Percentiles rank a stretch among this genome's conserved stretches.
Evolutionary conservation across 1,140 invertebrate genomes (phyloP).

Genomic region (Proales similis): DNA sequence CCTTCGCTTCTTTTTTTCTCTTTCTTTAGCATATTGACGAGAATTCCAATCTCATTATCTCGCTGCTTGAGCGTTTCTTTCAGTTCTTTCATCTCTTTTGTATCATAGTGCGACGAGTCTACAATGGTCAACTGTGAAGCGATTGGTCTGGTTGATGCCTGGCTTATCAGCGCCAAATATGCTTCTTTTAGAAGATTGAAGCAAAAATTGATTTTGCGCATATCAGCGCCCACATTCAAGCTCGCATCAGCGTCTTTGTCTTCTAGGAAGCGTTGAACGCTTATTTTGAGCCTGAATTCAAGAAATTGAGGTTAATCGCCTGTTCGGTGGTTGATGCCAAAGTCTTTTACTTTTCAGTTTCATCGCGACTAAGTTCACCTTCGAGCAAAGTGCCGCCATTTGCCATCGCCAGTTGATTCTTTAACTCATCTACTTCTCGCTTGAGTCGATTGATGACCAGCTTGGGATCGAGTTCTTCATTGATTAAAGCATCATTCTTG

Average conservation of each 20-base stretch:
- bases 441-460: constrained; percentile 55
- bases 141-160: constrained; percentile 12
- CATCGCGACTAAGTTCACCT: constrained; percentile 35
- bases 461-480: constrained; percentile 57
- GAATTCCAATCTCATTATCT: constrained; percentile 54
- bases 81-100: constrained; percentile 46
- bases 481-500: constrained; percentile 57
- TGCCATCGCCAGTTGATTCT: constrained; percentile 50
- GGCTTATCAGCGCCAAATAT: constrained; percentile 39
- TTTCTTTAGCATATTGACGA: constrained; percentile 53
- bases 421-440: constrained; percentile 50
- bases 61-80: constrained; percentile 49
- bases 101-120: constrained; percentile 46
- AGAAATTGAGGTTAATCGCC: neutral
- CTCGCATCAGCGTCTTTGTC: constrained; percentile 47
- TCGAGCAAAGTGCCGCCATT: constrained; percentile 17
- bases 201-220: constrained; percentile 51
- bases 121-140: constrained; percentile 11
- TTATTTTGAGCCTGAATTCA: constrained; percentile 44
- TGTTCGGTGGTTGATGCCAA: neutral
- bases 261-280: constrained; percentile 45
- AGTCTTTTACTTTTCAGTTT: no score
- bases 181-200: constrained; percentile 40
- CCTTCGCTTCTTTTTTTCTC: constrained; percentile 44
- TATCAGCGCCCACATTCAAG: constrained; percentile 48